These are phyloP conservation scores for Lophotriccus pileatus DNA, from an alignment of 2,797 vertebrate species.

Conservation along the genomic window DNA sequence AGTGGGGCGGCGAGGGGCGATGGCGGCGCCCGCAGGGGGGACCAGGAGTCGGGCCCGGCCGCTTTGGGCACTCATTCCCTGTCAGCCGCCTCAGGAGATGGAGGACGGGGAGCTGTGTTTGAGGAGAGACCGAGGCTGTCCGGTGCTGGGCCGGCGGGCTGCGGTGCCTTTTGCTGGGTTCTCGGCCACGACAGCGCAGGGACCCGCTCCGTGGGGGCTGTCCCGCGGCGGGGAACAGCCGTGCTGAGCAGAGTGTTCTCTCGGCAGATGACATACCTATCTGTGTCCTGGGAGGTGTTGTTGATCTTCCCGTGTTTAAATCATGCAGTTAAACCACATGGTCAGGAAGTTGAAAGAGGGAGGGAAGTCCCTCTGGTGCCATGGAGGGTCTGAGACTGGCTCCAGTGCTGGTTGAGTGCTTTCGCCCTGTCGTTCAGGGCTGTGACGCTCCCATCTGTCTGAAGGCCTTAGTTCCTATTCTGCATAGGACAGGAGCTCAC, in stretches of 20 bases:
- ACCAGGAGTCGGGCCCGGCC: neutral
- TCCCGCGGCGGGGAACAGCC: neutral
- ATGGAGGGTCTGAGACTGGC: neutral
- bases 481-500: neutral
- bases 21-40: neutral
- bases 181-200: neutral
- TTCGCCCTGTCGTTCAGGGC: neutral
- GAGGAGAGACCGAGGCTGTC: neutral
- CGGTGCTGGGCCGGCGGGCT: neutral
- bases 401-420: neutral
- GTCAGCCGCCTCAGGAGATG: neutral
- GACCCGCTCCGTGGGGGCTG: neutral
- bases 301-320: accelerated
- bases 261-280: accelerated
- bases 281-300: too few species aligned
- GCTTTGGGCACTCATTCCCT: accelerated
- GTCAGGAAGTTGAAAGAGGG: neutral
- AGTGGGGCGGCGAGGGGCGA: conserved; percentile 28
- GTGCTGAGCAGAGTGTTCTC: neutral
- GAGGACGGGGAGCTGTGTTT: accelerated
- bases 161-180: neutral
- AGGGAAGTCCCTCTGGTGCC: neutral
- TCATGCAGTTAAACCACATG: neutral
- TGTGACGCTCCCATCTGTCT: accelerated
- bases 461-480: neutral